These are phyloP conservation scores for Miniopterus natalensis DNA, from an alignment of 2,113 vertebrate genomes.

Conservation along the genomic window DNA sequence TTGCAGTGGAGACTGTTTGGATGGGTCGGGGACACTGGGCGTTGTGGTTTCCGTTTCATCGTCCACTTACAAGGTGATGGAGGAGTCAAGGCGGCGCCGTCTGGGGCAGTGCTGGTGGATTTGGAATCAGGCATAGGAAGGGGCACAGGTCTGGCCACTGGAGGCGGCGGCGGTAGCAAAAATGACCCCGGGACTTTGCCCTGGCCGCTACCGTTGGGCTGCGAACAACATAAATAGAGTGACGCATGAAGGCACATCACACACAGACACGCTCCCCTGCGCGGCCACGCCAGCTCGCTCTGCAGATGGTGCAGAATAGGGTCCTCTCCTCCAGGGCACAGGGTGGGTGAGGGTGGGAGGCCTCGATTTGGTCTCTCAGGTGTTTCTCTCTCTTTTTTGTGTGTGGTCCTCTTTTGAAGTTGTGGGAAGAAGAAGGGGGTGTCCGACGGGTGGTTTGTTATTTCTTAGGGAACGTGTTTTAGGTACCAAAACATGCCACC, in stretches of 20 bases:
- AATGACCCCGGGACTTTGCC: slow-evolving; percentile 98
- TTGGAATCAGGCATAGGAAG: slow-evolving; percentile 99
- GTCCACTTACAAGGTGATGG: slow-evolving; percentile 98
- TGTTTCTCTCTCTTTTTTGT: slow-evolving; percentile 73
- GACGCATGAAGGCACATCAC: slow-evolving; percentile 91
- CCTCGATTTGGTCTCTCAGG: slow-evolving; percentile 69
- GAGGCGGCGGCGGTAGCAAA: slow-evolving; percentile 98
- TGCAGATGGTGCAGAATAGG: slow-evolving; percentile 73
- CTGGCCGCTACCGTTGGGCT: slow-evolving; percentile 98
- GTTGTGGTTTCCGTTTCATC: slow-evolving; percentile 78
- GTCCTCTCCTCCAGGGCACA: slow-evolving; percentile 18
- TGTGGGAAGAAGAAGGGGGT: slow-evolving; percentile 55
- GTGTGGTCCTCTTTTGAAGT: slow-evolving; percentile 65
- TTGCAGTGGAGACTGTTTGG: slow-evolving; percentile 66
- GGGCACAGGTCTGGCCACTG: slow-evolving; percentile 98
- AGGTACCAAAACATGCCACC: slow-evolving; percentile 38
- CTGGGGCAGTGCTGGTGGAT: slow-evolving; percentile 97
- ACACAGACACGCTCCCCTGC: slow-evolving; percentile 85
- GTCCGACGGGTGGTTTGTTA: slow-evolving; percentile 65
- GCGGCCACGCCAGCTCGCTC: slow-evolving; percentile 72
- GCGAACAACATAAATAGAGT: slow-evolving; percentile 98
- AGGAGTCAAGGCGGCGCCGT: slow-evolving; percentile 96
- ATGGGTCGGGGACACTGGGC: slow-evolving; percentile 83
- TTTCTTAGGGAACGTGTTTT: slow-evolving; percentile 62
- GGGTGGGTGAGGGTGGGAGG: slow-evolving; percentile 55